Base-by-base conservation (phyloP, 2,113 vertebrate genomes). In the Spea multiplicata region DNA sequence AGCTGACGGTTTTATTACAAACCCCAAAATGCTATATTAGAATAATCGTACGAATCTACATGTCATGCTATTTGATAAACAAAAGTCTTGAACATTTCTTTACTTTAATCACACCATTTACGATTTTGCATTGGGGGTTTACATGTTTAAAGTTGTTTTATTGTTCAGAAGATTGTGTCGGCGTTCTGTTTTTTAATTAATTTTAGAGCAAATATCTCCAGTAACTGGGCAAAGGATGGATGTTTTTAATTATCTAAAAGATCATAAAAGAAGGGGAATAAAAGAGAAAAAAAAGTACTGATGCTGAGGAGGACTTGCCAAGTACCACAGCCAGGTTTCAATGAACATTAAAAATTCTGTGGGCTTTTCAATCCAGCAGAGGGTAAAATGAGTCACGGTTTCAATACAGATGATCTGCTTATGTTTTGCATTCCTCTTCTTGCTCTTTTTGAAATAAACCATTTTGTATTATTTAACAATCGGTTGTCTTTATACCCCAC, bases 191-290 rank as follows among this genome's bases (percentile, higher is more conserved):
- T 79, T 79, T 73, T 79, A 79, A 79, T 79, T 79, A 79, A 79
- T 79, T 72, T 14, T 10, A 66, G 77, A 64, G 73, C 70, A 66
- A 79, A 79, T 79, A 57, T 79, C 71, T 57, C 62, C 70, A 79
- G 77, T 44, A 79, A 73, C 70, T 79, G 77, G 77, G 77, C 70
- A 79, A 44, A 73, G 77, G 62, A 79, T 79, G 77, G 77, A 79
- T 79, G 70, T 79, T 66, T 79, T 79, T 79, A 79, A 79, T 79
- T 73, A 79, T 79, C 77, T 73, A 71, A 66, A 73, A 79, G 70
- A 79, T 79, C 77, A 73, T 79, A 73, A 79, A 79, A 73, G 77
- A 66, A 73, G 73, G 70, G 64, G 72, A 70, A 73, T 79, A 79
- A 66, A 78, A 71, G 76, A 78, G 71, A 78, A n/a, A 47, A 68